Evolutionary conservation across 2,797 vertebrate genomes (phyloP).

Genomic region (Coregonus ussuriensis): DNA sequence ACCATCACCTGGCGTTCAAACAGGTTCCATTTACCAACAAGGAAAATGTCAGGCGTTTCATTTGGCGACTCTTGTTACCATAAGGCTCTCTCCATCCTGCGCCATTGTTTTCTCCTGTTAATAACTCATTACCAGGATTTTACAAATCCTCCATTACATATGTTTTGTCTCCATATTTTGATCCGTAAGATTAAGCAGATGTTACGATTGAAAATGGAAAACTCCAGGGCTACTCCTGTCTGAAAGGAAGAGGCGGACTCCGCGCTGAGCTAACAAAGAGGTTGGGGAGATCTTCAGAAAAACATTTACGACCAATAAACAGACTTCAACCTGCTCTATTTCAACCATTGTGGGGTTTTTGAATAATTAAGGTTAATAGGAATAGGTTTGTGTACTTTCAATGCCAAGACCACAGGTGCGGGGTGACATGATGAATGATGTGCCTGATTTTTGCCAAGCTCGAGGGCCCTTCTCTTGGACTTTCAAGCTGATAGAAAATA

Average conservation of each 20-base stretch:
- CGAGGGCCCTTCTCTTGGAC: conserved; percentile 98
- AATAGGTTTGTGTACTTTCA: conserved; percentile 89
- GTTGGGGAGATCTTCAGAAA: conserved; percentile 96
- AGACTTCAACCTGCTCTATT: conserved; percentile 99
- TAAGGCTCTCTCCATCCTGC: conserved; percentile 87
- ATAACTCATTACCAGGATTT: conserved; percentile 97
- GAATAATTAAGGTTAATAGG: conserved; percentile 99
- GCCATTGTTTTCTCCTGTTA: conserved; percentile 90
- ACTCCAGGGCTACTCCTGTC: conserved; percentile 92
- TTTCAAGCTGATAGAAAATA: conserved; percentile 98
- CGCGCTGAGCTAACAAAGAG: conserved; percentile 89
- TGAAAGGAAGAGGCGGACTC: conserved; percentile 93
- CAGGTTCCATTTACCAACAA: conserved; percentile 87
- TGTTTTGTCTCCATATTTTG: conserved; percentile 99
- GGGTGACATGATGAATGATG: conserved; percentile 99
- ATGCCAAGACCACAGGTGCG: conserved; percentile 95
- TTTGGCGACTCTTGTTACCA: conserved; percentile 84
- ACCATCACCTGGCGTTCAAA: conserved; percentile 96
- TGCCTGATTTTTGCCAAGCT: conserved; percentile 99
- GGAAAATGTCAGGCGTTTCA: conserved; percentile 84
- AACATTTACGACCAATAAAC: conserved; percentile 99
- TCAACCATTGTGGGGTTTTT: conserved; percentile 98
- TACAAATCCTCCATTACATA: conserved; percentile 94
- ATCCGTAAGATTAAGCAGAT: conserved; percentile 99
- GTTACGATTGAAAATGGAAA: conserved; percentile 94